A percentile compares a stretch with the other conserved stretches of the same genome.
Conservation (phyloP, 2,113 vertebrate species). For the Ciconia stormi region DNA sequence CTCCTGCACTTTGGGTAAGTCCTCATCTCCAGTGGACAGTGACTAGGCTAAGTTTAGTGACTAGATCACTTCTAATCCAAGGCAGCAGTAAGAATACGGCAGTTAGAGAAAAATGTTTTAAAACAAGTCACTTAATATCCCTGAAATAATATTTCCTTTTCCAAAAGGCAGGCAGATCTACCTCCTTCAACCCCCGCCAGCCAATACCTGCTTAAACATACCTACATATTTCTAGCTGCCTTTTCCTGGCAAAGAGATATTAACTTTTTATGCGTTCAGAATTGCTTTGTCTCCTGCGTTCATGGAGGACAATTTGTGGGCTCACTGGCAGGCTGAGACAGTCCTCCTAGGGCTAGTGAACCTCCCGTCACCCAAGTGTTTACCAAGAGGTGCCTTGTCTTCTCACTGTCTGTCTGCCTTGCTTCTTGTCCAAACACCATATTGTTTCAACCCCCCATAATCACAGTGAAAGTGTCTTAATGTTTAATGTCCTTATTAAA, state of each 20-base stretch:
- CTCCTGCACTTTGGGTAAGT: not conserved
- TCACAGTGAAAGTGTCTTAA: not conserved
- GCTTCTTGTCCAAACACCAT: not conserved
- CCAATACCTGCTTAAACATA: not conserved
- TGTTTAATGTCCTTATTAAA: not conserved
- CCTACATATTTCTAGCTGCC: not conserved
- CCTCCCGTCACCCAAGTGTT: not conserved
- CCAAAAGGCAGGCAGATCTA: not conserved
- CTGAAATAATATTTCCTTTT: not conserved
- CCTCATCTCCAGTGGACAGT: not conserved
- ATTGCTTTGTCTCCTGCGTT: not conserved
- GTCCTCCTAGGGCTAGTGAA: not conserved
- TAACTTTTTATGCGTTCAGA: not conserved
- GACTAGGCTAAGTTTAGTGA: not conserved
- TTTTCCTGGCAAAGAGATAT: not conserved
- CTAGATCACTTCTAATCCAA: not conserved
- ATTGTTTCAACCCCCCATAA: not conserved
- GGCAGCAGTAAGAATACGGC: not conserved
- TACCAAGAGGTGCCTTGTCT: not conserved
- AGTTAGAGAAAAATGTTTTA: not conserved
- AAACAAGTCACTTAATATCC: not conserved
- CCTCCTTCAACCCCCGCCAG: not conserved
- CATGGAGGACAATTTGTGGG: not conserved
- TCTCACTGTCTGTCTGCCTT: not conserved
- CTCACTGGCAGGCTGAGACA: not conserved